A percentile compares a stretch with the other conserved stretches of the same genome.
Conservation (phyloP, 2,888 invertebrate species). For the Rhagonycha fulva region DNA sequence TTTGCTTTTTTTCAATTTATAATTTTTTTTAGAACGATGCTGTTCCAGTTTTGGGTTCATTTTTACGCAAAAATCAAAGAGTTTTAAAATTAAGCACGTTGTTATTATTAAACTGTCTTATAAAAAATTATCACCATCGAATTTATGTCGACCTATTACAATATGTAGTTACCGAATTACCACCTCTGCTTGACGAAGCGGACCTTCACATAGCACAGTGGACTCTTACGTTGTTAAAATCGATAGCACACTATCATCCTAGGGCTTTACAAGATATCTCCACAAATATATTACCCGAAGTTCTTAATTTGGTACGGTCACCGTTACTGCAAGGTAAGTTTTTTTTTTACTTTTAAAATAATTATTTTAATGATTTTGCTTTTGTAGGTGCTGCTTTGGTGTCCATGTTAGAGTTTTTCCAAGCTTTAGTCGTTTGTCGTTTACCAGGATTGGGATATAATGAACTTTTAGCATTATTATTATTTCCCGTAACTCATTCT, state of each 20-base stretch:
- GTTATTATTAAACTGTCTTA: constrained; percentile 85
- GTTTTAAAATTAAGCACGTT: constrained; percentile 91
- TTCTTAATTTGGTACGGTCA: constrained; percentile 84
- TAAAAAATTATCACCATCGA: constrained; percentile 78
- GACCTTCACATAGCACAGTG: constrained; percentile 97
- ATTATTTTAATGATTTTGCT: not conserved
- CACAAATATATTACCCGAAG: constrained; percentile 79
- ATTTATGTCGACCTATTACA: constrained; percentile 70
- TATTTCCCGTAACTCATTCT: constrained; percentile 62
- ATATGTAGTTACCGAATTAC: constrained; percentile 84
- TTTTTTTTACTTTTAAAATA: constrained; percentile 1
- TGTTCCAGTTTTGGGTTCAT: constrained; percentile 90
- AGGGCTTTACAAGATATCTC: constrained; percentile 75
- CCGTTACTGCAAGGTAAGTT: constrained; percentile 85
- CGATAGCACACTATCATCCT: constrained; percentile 79
- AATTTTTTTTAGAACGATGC: constrained; percentile 71
- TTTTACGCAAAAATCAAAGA: constrained; percentile 94
- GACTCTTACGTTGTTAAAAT: constrained; percentile 80
- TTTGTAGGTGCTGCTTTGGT: constrained; percentile 81
- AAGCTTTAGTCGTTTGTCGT: constrained; percentile 85
- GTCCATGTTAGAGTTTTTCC: constrained; percentile 90
- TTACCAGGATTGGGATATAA: constrained; percentile 75
- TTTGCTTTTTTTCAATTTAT: not conserved
- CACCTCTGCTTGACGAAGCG: constrained; percentile 87
- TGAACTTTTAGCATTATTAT: constrained; percentile 76